Evolutionary conservation across 2,113 vertebrate genomes (phyloP).

Genomic region (Macaca nemestrina): DNA sequence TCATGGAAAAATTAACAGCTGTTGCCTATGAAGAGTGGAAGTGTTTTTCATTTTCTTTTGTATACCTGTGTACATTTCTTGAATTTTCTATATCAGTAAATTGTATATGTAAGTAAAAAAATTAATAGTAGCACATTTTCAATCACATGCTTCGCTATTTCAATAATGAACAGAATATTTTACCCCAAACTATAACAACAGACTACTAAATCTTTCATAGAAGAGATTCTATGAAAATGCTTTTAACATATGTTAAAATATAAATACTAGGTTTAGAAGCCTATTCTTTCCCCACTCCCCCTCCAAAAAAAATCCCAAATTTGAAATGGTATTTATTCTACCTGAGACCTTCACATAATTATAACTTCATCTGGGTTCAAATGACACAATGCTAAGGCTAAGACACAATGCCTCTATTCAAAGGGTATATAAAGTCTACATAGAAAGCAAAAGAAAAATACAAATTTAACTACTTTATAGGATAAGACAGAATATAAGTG

Average conservation of each 20-base stretch:
- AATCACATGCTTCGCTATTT: not conserved
- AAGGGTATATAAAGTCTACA: not conserved
- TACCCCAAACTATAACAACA: not conserved
- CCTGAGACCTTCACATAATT: not conserved
- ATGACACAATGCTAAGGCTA: not conserved
- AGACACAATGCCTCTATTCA: not conserved
- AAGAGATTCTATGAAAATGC: not conserved
- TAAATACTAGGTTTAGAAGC: not conserved
- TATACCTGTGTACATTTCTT: not conserved
- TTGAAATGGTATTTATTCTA: not conserved
- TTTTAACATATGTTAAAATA: not conserved
- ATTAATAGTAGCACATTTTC: not conserved
- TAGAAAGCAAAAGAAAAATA: constrained; percentile 1
- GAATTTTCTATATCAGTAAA: not conserved
- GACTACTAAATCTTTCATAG: not conserved
- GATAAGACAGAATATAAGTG: not conserved
- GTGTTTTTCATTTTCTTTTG: not conserved
- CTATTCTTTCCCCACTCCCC: not conserved
- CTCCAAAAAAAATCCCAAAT: not conserved
- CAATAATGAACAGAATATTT: constrained; percentile 1
- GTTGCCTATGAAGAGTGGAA: not conserved
- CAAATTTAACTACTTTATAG: not conserved
- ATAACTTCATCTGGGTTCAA: not conserved
- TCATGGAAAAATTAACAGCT: not conserved
- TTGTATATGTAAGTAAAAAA: not conserved